A percentile compares a stretch with the other conserved stretches of the same genome.
phyloP scores from a whole-genome alignment of 2,888 invertebrate species.

The Thecocarcelia acutangulata region DNA sequence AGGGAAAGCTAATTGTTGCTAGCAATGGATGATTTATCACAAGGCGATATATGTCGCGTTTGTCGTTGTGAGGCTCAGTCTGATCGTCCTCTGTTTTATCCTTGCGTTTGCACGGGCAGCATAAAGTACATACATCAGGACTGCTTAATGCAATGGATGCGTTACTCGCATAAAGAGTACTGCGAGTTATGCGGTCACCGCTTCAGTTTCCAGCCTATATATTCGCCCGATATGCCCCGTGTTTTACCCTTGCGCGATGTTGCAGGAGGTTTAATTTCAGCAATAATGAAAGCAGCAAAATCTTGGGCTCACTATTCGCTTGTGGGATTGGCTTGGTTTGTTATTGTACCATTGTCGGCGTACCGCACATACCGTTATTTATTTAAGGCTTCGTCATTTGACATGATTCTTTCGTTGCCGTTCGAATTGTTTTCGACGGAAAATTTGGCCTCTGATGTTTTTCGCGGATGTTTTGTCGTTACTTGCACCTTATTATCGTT shows the following conservation, averaged over 20 bases:
- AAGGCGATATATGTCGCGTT: slow-evolving; percentile 97
- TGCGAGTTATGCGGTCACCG: slow-evolving; percentile 99
- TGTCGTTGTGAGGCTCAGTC: slow-evolving; percentile 96
- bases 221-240: slow-evolving; percentile 99
- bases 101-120: slow-evolving; percentile 99
- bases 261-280: slow-evolving; percentile 92
- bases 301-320: slow-evolving; percentile 99
- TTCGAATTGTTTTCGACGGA: slow-evolving; percentile 96
- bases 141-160: slow-evolving; percentile 99
- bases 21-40: slow-evolving; percentile 80
- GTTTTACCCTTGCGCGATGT: slow-evolving; percentile 96
- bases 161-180: slow-evolving; percentile 98
- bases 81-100: slow-evolving; percentile 97
- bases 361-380: slow-evolving; percentile 97
- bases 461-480: slow-evolving; percentile 98
- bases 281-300: slow-evolving; percentile 94
- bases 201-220: slow-evolving; percentile 99
- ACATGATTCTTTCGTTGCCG: slow-evolving; percentile 91
- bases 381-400: slow-evolving; percentile 92
- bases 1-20: slow-evolving; percentile 25
- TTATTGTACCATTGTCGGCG: slow-evolving; percentile 96
- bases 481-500: slow-evolving; percentile 97
- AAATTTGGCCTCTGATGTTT: slow-evolving; percentile 95
- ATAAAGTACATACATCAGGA: slow-evolving; percentile 99
- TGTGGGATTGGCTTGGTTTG: slow-evolving; percentile 98